Evolutionary conservation across 1,140 invertebrate genomes (phyloP).

Genomic region (Phortica variegata): DNA sequence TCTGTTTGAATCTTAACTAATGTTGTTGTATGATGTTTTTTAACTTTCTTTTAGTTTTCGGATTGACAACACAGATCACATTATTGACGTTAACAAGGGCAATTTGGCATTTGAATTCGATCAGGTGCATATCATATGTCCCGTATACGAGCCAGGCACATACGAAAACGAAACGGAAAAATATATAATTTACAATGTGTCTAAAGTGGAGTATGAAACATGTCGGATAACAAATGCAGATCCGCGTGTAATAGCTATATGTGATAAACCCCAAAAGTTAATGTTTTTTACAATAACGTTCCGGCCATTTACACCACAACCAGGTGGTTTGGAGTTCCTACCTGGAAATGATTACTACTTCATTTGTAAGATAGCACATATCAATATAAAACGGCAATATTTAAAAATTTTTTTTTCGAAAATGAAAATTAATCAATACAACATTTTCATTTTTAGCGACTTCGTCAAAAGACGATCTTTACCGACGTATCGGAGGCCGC

Average conservation of each 20-base stretch:
- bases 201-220: slow-evolving; percentile 93
- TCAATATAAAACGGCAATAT: background rate
- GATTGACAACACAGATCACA: slow-evolving; percentile 96
- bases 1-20: too few species aligned
- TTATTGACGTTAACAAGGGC: slow-evolving; percentile 93
- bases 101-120: slow-evolving; percentile 92
- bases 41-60: slow-evolving; percentile 73
- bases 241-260: slow-evolving; percentile 89
- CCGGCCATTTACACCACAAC: slow-evolving; percentile 92
- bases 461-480: slow-evolving; percentile 86
- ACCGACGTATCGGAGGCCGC: slow-evolving; percentile 84
- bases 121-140: slow-evolving; percentile 94
- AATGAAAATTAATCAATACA: background rate
- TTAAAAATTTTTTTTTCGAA: background rate
- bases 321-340: slow-evolving; percentile 89
- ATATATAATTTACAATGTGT: slow-evolving; percentile 96
- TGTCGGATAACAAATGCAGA: slow-evolving; percentile 93
- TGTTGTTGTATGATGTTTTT: background rate
- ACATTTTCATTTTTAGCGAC: slow-evolving; percentile 62
- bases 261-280: slow-evolving; percentile 90
- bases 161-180: slow-evolving; percentile 89
- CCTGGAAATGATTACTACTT: slow-evolving; percentile 95
- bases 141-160: slow-evolving; percentile 82
- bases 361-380: slow-evolving; percentile 71
- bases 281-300: slow-evolving; percentile 97